A percentile compares a stretch with the other conserved stretches of the same genome.
phyloP scores from a whole-genome alignment of 2,113 vertebrate species.

The Pygoscelis adeliae region DNA sequence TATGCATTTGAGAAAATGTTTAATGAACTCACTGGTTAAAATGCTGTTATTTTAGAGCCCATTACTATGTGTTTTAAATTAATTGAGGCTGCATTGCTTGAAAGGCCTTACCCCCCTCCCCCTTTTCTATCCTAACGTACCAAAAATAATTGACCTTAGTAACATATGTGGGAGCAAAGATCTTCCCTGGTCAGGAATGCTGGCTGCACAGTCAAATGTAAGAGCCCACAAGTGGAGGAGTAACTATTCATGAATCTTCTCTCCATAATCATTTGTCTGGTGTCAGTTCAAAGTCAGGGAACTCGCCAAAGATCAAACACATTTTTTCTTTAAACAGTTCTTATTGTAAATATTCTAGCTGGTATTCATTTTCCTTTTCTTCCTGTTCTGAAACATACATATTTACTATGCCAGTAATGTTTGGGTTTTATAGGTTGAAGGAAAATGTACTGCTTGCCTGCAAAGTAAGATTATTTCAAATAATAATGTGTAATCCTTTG shows the following conservation, averaged over 20 bases:
- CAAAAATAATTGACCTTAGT: conserved; percentile 50
- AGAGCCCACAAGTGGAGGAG: background rate
- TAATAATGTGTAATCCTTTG: background rate
- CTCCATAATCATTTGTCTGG: conserved; percentile 15
- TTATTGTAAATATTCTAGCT: conserved; percentile 44
- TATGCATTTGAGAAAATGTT: conserved; percentile 73
- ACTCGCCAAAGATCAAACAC: conserved; percentile 35
- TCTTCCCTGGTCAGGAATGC: background rate
- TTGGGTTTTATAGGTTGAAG: conserved; percentile 26
- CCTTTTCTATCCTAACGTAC: background rate
- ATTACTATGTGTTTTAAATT: conserved; percentile 69
- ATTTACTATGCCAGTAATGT: conserved; percentile 29
- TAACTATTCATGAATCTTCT: conserved; percentile 3
- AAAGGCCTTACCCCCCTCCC: background rate
- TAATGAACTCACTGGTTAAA: conserved; percentile 75
- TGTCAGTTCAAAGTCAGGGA: conserved; percentile 53
- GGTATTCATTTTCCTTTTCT: conserved; percentile 14
- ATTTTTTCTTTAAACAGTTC: conserved; percentile 39
- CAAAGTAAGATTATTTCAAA: conserved; percentile 44
- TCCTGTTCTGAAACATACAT: conserved; percentile 36
- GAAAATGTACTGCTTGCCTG: background rate
- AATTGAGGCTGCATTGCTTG: conserved; percentile 32
- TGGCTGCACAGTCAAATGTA: background rate
- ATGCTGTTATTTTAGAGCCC: conserved; percentile 67
- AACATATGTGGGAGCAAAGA: background rate